phyloP scores from a whole-genome alignment of 2,888 invertebrate species.

The Spisula solida region DNA sequence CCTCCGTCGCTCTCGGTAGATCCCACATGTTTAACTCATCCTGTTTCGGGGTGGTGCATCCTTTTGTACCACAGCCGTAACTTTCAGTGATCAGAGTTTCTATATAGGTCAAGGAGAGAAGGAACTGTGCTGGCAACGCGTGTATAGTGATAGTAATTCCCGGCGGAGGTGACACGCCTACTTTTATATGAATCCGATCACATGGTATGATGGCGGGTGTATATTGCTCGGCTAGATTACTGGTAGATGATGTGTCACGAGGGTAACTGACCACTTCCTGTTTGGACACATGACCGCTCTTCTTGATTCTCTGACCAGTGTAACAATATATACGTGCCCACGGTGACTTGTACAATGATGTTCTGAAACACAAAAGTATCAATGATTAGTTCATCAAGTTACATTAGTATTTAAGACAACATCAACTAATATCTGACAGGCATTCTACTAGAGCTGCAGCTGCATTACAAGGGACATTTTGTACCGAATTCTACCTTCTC shows the following conservation, averaged over 20 bases:
- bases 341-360: conserved; percentile 84
- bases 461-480: no score
- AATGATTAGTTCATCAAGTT: not conserved
- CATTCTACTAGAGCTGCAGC: no score
- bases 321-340: conserved; percentile 86
- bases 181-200: conserved; percentile 83
- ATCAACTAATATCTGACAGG: no score
- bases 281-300: conserved; percentile 83
- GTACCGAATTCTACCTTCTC: not conserved
- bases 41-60: conserved; percentile 75
- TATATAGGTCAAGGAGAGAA: conserved; percentile 86
- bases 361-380: conserved; percentile 76
- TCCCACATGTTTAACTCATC: conserved; percentile 61
- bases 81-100: conserved; percentile 85
- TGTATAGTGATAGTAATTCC: conserved; percentile 85
- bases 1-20: conserved; percentile 28
- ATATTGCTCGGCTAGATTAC: conserved; percentile 84
- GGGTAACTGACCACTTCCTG: conserved; percentile 87
- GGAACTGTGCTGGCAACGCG: conserved; percentile 87
- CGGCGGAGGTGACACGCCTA: conserved; percentile 86
- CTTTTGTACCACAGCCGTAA: conserved; percentile 81
- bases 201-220: conserved; percentile 85
- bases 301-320: conserved; percentile 85
- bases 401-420: no score
- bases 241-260: conserved; percentile 81